Conservation (phyloP, 2,113 vertebrate species). For the Pipa parva region DNA sequence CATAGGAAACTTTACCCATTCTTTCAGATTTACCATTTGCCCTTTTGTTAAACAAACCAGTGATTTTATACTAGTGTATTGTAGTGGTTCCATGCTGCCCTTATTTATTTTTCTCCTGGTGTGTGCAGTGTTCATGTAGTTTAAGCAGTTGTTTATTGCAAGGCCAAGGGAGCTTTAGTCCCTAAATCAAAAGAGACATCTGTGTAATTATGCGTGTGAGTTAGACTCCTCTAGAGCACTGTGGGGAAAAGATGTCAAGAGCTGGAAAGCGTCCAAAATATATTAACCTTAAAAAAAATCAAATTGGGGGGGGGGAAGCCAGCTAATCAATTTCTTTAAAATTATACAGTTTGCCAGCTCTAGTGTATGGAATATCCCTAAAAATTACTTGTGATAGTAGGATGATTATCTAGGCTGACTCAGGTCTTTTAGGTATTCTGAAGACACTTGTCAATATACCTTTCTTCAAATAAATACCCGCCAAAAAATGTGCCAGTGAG, state of each 20-base stretch:
- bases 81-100: neutral
- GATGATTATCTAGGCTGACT: neutral
- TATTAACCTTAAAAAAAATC: conserved; percentile 59
- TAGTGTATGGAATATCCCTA: neutral
- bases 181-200: conserved; percentile 55
- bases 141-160: conserved; percentile 57
- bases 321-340: conserved; percentile 53
- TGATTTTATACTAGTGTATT: neutral
- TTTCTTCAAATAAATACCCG: neutral
- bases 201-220: conserved; percentile 56
- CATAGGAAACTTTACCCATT: no score
- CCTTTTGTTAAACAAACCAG: neutral
- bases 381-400: neutral
- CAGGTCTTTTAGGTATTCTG: neutral
- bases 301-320: neutral
- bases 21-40: neutral
- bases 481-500: neutral
- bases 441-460: neutral
- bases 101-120: conserved; percentile 60
- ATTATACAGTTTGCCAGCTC: conserved; percentile 5
- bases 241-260: conserved; percentile 55
- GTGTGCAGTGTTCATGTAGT: conserved; percentile 42
- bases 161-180: conserved; percentile 57
- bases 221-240: conserved; percentile 51
- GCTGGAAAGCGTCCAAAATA: conserved; percentile 54